Evolutionary conservation across 2,113 vertebrate genomes (phyloP).

Genomic region (Trichomycterus rosablanca): DNA sequence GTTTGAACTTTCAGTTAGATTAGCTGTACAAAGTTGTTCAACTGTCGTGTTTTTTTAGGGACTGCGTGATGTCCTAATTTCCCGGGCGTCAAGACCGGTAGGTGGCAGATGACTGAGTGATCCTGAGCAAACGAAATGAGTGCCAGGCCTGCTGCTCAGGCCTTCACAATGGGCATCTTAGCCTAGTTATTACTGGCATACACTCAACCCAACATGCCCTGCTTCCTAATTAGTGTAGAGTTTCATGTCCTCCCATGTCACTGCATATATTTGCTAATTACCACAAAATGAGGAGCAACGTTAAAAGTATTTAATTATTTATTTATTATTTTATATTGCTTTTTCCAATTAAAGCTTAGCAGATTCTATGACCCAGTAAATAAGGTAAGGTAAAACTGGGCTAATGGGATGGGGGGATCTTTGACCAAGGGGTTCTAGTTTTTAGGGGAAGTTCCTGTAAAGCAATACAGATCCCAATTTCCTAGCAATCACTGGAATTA

Average conservation of each 20-base stretch:
- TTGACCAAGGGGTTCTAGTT: no score
- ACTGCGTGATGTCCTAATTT: constrained; percentile 34
- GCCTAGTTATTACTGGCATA: constrained; percentile 29
- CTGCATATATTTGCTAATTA: neutral
- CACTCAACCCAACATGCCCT: constrained; percentile 19
- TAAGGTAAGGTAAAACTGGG: no score
- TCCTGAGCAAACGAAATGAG: constrained; percentile 32
- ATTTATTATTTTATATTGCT: no score
- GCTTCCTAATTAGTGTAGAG: no score
- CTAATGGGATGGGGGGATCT: no score
- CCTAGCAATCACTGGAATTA: no score
- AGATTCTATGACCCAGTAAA: no score
- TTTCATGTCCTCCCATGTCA: neutral
- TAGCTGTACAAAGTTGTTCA: constrained; percentile 24
- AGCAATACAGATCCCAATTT: no score
- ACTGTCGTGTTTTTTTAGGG: constrained; percentile 25
- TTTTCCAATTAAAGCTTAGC: no score
- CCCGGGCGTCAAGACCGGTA: constrained; percentile 14
- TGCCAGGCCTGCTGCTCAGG: constrained; percentile 31
- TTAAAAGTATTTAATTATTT: no score
- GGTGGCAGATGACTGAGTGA: constrained; percentile 30
- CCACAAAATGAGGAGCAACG: neutral
- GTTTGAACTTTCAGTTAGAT: constrained; percentile 20
- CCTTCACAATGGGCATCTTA: constrained; percentile 25
- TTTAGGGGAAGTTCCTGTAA: no score